phyloP scores from a whole-genome alignment of 2,888 invertebrate genomes.

The Conistra vaccinii region DNA sequence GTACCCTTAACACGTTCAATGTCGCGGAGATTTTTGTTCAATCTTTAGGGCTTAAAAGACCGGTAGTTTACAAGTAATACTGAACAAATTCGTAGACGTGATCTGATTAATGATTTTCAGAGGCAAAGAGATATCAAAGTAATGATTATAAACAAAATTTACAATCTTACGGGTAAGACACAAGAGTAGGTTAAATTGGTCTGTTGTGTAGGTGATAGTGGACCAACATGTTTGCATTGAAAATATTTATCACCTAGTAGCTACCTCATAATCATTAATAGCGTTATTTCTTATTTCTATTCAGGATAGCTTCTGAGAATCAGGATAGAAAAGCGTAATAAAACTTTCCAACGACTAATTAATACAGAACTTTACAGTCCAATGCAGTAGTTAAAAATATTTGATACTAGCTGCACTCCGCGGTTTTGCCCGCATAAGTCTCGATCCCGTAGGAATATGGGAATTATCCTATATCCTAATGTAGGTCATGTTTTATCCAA shows the following conservation, averaged over 20 bases:
- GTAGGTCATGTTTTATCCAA: too few species aligned
- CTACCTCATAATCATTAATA: neutral
- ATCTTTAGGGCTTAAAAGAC: slow-evolving; percentile 21
- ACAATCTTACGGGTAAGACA: too few species aligned
- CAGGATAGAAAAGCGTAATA: neutral
- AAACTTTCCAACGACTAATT: neutral
- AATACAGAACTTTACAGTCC: neutral
- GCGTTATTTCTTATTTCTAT: neutral
- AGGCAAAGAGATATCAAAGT: neutral
- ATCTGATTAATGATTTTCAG: neutral
- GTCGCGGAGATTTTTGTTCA: slow-evolving; percentile 41
- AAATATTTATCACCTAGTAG: too few species aligned
- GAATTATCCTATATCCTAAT: too few species aligned
- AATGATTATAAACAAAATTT: neutral
- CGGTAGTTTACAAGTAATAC: neutral
- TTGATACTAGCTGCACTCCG: too few species aligned
- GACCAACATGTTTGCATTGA: too few species aligned
- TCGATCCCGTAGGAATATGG: too few species aligned
- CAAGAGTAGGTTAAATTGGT: too few species aligned
- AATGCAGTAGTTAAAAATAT: neutral
- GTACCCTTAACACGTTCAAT: slow-evolving; percentile 42
- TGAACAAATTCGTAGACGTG: neutral
- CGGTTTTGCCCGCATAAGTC: too few species aligned
- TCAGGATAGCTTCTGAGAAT: neutral
- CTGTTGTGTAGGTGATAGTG: too few species aligned